A percentile compares a stretch with the other conserved stretches of the same genome.
These are phyloP conservation scores for Drosophila erecta DNA, from an alignment of 1,140 invertebrate genomes.

Conservation along the genomic window DNA sequence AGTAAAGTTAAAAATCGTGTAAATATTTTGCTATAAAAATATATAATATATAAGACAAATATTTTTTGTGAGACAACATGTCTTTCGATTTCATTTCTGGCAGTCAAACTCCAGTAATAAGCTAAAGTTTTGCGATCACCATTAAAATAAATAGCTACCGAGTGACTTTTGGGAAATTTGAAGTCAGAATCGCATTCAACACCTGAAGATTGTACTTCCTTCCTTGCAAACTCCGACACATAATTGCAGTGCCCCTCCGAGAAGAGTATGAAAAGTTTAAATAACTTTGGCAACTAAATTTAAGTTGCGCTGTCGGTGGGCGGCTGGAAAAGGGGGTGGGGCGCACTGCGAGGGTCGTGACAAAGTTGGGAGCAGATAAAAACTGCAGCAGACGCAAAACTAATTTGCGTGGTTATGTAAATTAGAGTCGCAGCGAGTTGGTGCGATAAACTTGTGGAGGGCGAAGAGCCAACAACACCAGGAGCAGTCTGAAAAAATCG, in stretches of 20 bases:
- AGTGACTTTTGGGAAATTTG: neutral
- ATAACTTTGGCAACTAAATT: slow-evolving; percentile 82
- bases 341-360: slow-evolving; percentile 49
- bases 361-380: slow-evolving; percentile 78
- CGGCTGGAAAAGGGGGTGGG: neutral
- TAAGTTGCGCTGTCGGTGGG: slow-evolving; percentile 59
- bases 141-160: neutral
- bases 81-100: neutral
- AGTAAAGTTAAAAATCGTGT: no score
- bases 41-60: no score
- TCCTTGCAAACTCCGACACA: slow-evolving; percentile 13
- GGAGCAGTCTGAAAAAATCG: slow-evolving; percentile 29
- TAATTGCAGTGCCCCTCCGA: slow-evolving; percentile 21
- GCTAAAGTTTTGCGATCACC: neutral
- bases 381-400: slow-evolving; percentile 82
- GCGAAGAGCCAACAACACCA: slow-evolving; percentile 23
- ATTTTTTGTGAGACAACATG: no score
- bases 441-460: slow-evolving; percentile 78
- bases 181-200: neutral
- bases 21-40: no score
- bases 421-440: slow-evolving; percentile 74
- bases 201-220: slow-evolving; percentile 8
- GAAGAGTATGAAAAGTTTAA: slow-evolving; percentile 67
- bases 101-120: neutral
- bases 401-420: slow-evolving; percentile 83